Conservation (phyloP, 2,888 invertebrate species). For the Epistrophe grossulariae region DNA sequence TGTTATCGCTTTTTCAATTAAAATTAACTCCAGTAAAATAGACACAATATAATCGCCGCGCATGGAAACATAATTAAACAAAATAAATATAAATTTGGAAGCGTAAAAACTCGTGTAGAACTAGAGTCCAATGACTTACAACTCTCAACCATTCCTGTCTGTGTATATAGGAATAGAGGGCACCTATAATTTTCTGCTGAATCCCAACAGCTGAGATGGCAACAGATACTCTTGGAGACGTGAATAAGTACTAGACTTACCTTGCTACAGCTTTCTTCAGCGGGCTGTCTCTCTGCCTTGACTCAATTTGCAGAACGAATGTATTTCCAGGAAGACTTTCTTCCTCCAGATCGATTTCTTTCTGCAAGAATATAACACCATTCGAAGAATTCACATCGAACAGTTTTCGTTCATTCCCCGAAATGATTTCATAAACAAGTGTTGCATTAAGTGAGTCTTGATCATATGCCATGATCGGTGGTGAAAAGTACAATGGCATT, state of each 20-base stretch:
- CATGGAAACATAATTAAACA: no score
- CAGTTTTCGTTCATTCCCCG: slow-evolving; percentile 91
- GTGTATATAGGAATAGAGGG: no score
- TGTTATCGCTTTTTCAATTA: no score
- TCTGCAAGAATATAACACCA: slow-evolving; percentile 90
- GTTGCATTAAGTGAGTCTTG: slow-evolving; percentile 92
- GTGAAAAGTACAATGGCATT: slow-evolving; percentile 88
- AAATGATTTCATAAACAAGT: slow-evolving; percentile 90
- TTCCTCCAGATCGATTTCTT: slow-evolving; percentile 92
- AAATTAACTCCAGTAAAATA: no score
- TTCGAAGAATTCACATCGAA: slow-evolving; percentile 91
- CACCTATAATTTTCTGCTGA: no score
- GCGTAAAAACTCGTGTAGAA: no score
- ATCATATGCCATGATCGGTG: slow-evolving; percentile 91
- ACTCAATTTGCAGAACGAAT: slow-evolving; percentile 91
- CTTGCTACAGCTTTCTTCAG: slow-evolving; percentile 89
- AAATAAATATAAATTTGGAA: no score
- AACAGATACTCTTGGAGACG: no score
- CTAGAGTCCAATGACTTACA: no score
- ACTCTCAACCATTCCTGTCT: no score
- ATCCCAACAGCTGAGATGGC: no score
- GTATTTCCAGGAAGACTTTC: slow-evolving; percentile 90
- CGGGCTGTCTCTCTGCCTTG: slow-evolving; percentile 91
- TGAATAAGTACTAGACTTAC: slow-evolving; percentile 72
- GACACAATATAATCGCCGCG: no score